Base-by-base conservation (phyloP, 2,113 vertebrate species). In the Stegastes partitus region DNA sequence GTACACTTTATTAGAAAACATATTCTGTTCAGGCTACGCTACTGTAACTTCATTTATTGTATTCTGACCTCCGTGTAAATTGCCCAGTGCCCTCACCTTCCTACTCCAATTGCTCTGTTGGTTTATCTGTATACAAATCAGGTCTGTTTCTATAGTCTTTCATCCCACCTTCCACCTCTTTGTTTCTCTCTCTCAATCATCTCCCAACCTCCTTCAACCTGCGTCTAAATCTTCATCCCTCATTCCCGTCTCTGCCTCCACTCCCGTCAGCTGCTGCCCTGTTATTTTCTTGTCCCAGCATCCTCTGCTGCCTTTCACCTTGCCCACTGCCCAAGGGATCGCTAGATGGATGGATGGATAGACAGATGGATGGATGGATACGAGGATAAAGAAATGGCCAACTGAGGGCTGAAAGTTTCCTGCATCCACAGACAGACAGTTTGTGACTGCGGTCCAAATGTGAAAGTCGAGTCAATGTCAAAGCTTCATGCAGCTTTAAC, bases 231-330 rank as follows among this genome's bases (percentile, higher is more conserved):
- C 50, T 26, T 79, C 28, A 66, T 68, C 58, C 11, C 15, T 62
- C 15, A 6, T 76, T 26, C n/a, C 28, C 55, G 71, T 12, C 45
- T 53, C 25, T 26, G 1, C n/a, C 22, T 55, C 39, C 12, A 21
- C 23, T 34, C 10, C 26, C 39, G 64, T 74, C 78, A 81, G 21
- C 53, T 54, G 16, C 19, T 59, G 31, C 51, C 72, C 44, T 15
- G 15, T 77, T 62, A 65, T 73, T 53, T 68, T 71, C 49, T 42
- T 51, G 25, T 59, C 45, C 66, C 54, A 39, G 39, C 21, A 39
- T 56, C 26, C 34, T 53, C 31, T 55, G 49, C 50, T 31, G 53
- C 21, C 26, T 61, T 70, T 72, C 53, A 57, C 73, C 68, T 53
- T 34, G 68, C 16, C 25, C 25, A 31, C 31, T 50, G 28, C 77